phyloP scores from a whole-genome alignment of 2,113 vertebrate genomes.

The Vulpes vulpes region DNA sequence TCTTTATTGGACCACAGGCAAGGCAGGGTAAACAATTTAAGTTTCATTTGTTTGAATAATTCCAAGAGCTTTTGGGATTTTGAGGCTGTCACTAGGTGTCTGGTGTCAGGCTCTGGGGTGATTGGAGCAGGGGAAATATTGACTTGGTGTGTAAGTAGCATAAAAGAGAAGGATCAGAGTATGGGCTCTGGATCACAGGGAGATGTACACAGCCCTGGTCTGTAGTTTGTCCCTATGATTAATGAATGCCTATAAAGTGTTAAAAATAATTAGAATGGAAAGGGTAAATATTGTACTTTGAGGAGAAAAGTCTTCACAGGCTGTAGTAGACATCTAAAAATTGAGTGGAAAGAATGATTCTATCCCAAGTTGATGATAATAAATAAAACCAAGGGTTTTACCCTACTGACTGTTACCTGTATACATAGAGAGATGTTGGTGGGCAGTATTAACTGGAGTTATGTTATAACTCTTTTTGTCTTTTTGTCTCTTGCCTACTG shows the following conservation, averaged over 20 bases:
- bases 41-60: constrained; percentile 1
- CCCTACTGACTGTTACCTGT: background rate
- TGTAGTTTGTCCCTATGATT: background rate
- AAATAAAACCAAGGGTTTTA: constrained; percentile 47
- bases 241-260: background rate
- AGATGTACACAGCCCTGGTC: background rate
- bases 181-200: background rate
- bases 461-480: background rate
- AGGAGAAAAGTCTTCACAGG: background rate
- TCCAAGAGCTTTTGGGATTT: background rate
- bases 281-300: background rate
- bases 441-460: background rate
- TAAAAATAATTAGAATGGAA: constrained; percentile 26
- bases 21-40: background rate
- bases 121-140: background rate
- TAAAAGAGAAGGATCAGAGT: background rate
- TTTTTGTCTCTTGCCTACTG: background rate
- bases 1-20: background rate
- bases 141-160: background rate
- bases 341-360: background rate
- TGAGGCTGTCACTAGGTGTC: background rate
- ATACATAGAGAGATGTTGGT: background rate
- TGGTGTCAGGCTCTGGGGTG: background rate
- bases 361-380: background rate
- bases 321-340: constrained; percentile 7